Conservation (phyloP, 2,888 invertebrate species). For the Pachycephus smyrnensis region DNA sequence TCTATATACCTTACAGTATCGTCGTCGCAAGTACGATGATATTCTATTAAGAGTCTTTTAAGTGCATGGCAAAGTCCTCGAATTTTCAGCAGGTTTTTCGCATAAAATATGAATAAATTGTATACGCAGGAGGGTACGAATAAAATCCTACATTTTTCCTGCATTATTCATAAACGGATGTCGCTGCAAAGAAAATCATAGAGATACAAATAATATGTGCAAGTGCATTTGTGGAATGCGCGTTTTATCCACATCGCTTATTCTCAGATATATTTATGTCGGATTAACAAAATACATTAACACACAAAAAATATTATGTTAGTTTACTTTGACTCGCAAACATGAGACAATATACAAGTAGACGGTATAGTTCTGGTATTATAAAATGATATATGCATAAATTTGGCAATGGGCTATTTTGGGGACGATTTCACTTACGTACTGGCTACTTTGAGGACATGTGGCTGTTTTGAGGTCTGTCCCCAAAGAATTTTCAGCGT, state of each 20-base stretch:
- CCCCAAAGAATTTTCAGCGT: too few species aligned
- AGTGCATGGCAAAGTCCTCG: not conserved
- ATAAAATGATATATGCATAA: too few species aligned
- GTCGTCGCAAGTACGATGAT: not conserved
- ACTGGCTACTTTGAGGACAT: too few species aligned
- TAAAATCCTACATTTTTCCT: not conserved
- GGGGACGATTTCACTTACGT: too few species aligned
- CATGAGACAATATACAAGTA: too few species aligned
- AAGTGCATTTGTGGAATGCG: too few species aligned
- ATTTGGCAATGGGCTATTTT: too few species aligned
- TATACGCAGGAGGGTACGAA: not conserved
- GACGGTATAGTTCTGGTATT: too few species aligned
- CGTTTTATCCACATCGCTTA: not conserved
- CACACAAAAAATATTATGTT: not conserved
- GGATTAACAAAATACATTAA: not conserved
- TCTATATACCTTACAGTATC: not conserved
- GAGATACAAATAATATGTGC: not conserved
- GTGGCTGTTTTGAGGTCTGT: too few species aligned
- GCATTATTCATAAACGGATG: not conserved
- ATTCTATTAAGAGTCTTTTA: not conserved
- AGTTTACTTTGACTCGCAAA: not conserved
- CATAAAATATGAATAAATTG: not conserved
- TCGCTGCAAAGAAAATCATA: not conserved
- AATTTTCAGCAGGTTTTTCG: not conserved
- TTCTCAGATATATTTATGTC: not conserved